Base-by-base conservation (phyloP, 2,888 invertebrate species). In the Seira ritae region DNA sequence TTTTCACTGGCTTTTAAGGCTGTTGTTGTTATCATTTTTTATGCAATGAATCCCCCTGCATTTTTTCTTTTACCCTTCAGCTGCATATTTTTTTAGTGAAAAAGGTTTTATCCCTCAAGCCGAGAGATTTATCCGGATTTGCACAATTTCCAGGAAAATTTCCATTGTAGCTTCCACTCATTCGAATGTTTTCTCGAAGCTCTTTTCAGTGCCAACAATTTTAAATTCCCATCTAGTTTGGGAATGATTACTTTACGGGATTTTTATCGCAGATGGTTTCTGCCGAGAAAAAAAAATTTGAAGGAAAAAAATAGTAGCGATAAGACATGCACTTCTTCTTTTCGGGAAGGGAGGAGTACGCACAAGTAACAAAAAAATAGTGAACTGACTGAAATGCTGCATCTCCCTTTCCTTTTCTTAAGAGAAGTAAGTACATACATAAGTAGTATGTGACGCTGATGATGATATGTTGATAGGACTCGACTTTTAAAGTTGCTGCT, bases 101-200 rank as follows among this genome's bases (percentile, higher is more conserved):
- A 69, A 77, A 23, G 66, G 46, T 46, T 17, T 78, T 78, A 31
- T 42, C 24, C 37, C 46, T 71, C 42, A 24, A 55, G 50, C 72
- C 22, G 66, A 72, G 71, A 67, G n/a, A 84, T 84, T 77, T 80
- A 84, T 84, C 80, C 72, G 73, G 84, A 84, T 84, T 84, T 84
- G 84, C 84, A 84, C 71, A 72, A 24, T 76, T 75, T 60, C 65
- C 69, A 68, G 20, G 20, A 31, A 67, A 73, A 70, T 23, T 73
- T 55, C 68, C 50, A 31, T 31, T 20, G 42, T 23, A 31, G 70
- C 22, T 19, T 42, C 19, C 66, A 69, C 75, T 66, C 67, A 55
- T 76, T 67, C 62, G 66, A 15, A 42, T 42, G 42, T 60, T 84
- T 84, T 76, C 84, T 65, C 19, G 23, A 62, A 72, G 80, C 65